Conservation (phyloP, 2,113 vertebrate species). For the Isurus oxyrinchus region DNA sequence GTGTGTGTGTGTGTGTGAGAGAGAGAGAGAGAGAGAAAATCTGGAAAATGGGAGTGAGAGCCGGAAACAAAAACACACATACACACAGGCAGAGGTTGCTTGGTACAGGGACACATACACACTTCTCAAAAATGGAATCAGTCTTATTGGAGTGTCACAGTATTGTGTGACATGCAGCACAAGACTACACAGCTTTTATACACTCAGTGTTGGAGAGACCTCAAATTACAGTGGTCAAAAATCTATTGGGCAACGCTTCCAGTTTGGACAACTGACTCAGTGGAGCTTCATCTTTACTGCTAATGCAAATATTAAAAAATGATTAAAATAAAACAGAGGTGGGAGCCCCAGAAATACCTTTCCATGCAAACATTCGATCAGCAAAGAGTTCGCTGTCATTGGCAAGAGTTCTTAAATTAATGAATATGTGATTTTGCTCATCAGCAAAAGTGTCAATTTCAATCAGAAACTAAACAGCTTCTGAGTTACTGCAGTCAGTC, state of each 20-base stretch:
- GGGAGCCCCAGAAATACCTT: neutral
- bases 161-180: neutral
- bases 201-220: neutral
- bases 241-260: neutral
- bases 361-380: neutral
- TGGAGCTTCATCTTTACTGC: neutral
- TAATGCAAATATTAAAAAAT: neutral
- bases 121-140: neutral
- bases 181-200: neutral
- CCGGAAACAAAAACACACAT: too few relatives aligned
- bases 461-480: neutral
- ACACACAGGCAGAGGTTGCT: too few relatives aligned
- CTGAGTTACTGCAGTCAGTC: neutral
- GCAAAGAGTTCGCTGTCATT: neutral
- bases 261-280: neutral
- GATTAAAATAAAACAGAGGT: neutral
- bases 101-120: too few relatives aligned
- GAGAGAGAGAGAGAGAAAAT: too few relatives aligned
- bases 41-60: too few relatives aligned
- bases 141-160: neutral
- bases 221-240: neutral
- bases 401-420: neutral
- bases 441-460: conserved; percentile 5
- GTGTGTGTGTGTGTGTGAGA: too few relatives aligned
- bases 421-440: neutral